Base-by-base conservation (phyloP, 1,140 invertebrate genomes). In the Chelonus insularis region DNA sequence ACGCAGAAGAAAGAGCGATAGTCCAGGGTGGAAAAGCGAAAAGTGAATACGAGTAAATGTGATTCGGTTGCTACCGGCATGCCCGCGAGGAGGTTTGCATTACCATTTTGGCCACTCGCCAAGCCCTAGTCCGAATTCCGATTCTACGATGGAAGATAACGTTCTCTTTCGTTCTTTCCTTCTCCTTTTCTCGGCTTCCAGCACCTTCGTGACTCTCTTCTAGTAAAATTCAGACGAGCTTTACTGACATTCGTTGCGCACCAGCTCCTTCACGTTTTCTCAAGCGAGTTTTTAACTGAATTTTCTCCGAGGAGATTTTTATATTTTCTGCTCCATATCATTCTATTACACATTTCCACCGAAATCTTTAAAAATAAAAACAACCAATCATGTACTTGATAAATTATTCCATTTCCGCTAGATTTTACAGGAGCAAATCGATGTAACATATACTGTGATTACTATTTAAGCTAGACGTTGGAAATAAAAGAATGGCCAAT, bases 31-130 rank as follows among this genome's bases (percentile, higher is more conserved):
- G 48, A 62, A 65, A 66, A 73, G 65, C 57, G 64, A 71, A 73
- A 72, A 73, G 71, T 72, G 71, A 73, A 73, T 73, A 70, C 65
- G 60, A 57, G 62, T 55, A 69, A 71, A 69, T 67, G 68, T 72
- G 67, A 72, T 69, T 73, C 70, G 70, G 39, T 21, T 41, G 8
- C 60, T 41, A 18, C 55, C 32, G 20, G 14, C 55, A 54, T 41
- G 60, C 34, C 48, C 18, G 55, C 43, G 63, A 57, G 57, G 56
- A 32, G 64, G 64, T 68, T 68, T 67, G 70, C 71, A 74, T 74
- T 72, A 72, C 68, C 69, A 72, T 72, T 72, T 71, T 74, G 72
- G 72, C 70, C 34, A 41, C 2, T 25, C 16, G 69, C 72, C 72
- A 73, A 66, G 43, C 60, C 48, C 43, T 52, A n/a, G 29, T 36